Base-by-base conservation (phyloP, 2,113 vertebrate species). In the Phalacrocorax pelagicus region DNA sequence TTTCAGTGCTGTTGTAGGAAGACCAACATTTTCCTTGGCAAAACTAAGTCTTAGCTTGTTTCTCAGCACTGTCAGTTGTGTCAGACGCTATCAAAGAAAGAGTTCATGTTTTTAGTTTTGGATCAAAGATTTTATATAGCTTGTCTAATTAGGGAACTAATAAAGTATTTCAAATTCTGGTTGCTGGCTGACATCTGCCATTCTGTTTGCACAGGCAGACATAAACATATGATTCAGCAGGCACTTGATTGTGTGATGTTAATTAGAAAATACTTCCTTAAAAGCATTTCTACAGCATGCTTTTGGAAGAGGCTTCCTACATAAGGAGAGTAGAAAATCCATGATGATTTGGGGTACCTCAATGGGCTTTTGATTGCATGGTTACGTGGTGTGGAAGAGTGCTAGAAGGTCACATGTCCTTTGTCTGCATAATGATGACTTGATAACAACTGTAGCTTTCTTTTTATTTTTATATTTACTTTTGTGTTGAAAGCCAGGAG, bases 171-270 rank as follows among this genome's bases (percentile, higher is more conserved):
- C 23, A 15, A 11, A 87, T 86, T 87, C 95, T 95, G 47, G 71
- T 71, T 92, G 61, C 93, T 96, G 78, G n/a, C 49, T 93, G 81
- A 63, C 79, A 44, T 74, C 83, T 81, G 47, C 57, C 63, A 71
- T 40, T 77, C 62, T 82, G 67, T 83, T 81, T 70, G 70, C 38
- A 75, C 49, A 69, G 27, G 72, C 49, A 81, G 89, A 89, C 81
- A 87, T 52, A 95, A 87, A 90, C 54, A 21, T 40, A 63, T 94
- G 96, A 97, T 74, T 97, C 95, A 97, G 89, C 57, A 65, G 82
- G 51, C 73, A 85, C 78, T 85, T 71, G 74, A 97, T 86, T 47
- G 44, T 32, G 14, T 8, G 10, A 51, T 89, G 87, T 90, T 95
- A 86, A 95, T 97, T 83, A 92, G 87, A 92, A 97, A 97, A 87